Conservation (phyloP, 2,888 invertebrate genomes). For the Encarsia formosa region DNA sequence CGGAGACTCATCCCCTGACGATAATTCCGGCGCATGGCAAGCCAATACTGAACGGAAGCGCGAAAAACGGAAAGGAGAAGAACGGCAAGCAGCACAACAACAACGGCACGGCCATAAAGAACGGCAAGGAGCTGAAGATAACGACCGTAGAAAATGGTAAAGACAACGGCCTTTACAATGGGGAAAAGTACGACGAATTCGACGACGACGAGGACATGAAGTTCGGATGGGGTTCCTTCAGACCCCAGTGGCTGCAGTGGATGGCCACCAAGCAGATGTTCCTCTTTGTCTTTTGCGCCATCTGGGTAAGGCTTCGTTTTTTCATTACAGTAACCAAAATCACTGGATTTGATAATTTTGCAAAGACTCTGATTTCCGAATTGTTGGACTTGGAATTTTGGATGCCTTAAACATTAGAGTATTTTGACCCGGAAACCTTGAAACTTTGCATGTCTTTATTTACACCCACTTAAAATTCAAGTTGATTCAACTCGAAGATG, state of each 20-base stretch:
- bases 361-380: no score
- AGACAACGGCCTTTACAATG: slow-evolving; percentile 37
- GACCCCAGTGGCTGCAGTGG: slow-evolving; percentile 69
- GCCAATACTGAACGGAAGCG: slow-evolving; percentile 40
- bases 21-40: slow-evolving; percentile 40
- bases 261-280: slow-evolving; percentile 86
- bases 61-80: slow-evolving; percentile 40
- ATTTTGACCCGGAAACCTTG: no score
- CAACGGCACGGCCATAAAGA: slow-evolving; percentile 41
- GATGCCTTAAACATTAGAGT: no score
- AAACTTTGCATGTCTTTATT: no score
- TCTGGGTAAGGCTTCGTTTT: slow-evolving; percentile 65
- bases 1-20: slow-evolving; percentile 40
- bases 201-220: slow-evolving; percentile 55
- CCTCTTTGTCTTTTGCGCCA: slow-evolving; percentile 80
- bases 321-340: no score
- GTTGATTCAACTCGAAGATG: no score
- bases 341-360: no score
- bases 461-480: no score
- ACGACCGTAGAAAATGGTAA: slow-evolving; percentile 42
- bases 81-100: slow-evolving; percentile 36
- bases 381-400: no score
- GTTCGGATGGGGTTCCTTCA: slow-evolving; percentile 78
- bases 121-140: slow-evolving; percentile 42
- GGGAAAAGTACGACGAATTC: slow-evolving; percentile 38